Evolutionary conservation across 2,797 vertebrate genomes (phyloP).

Genomic region (Malacoraja senta): DNA sequence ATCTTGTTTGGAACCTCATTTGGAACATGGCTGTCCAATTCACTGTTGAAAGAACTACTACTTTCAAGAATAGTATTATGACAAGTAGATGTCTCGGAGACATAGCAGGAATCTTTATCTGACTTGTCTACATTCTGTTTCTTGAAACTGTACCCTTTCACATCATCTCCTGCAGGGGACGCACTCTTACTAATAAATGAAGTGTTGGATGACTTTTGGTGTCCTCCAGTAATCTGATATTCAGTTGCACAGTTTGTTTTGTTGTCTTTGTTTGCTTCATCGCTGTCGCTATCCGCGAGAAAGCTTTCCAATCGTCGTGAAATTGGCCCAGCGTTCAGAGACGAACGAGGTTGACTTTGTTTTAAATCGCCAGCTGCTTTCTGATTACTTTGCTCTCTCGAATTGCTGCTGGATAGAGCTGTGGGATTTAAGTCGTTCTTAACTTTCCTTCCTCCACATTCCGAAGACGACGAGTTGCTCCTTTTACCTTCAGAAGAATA

Average conservation of each 20-base stretch:
- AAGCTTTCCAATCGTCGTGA: conserved; percentile 78
- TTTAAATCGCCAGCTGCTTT: conserved; percentile 53
- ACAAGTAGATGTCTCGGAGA: neutral
- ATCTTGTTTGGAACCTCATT: conserved; percentile 48
- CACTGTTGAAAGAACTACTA: conserved; percentile 38
- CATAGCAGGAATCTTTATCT: conserved; percentile 40
- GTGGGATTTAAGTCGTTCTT: conserved; percentile 11
- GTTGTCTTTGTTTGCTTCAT: conserved; percentile 59
- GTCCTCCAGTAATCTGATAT: neutral
- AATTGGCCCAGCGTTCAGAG: conserved; percentile 79
- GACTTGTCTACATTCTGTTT: conserved; percentile 47
- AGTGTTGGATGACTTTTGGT: neutral
- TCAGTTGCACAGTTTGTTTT: conserved; percentile 40
- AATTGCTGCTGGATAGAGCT: conserved; percentile 46
- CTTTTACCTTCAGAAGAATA: conserved; percentile 2
- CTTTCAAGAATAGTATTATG: neutral
- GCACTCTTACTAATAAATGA: conserved; percentile 49
- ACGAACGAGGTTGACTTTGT: conserved; percentile 46
- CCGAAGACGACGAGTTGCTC: conserved; percentile 30
- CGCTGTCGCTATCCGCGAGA: conserved; percentile 65
- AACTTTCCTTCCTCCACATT: conserved; percentile 23
- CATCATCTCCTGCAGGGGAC: conserved; percentile 50
- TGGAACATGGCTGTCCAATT: conserved; percentile 45
- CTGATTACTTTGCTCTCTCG: conserved; percentile 44
- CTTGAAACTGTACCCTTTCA: conserved; percentile 47